Percentiles rank a stretch among this genome's conserved stretches.
phyloP scores from a whole-genome alignment of 1,140 invertebrate genomes.

The Bursaphelenchus mucronatus region DNA sequence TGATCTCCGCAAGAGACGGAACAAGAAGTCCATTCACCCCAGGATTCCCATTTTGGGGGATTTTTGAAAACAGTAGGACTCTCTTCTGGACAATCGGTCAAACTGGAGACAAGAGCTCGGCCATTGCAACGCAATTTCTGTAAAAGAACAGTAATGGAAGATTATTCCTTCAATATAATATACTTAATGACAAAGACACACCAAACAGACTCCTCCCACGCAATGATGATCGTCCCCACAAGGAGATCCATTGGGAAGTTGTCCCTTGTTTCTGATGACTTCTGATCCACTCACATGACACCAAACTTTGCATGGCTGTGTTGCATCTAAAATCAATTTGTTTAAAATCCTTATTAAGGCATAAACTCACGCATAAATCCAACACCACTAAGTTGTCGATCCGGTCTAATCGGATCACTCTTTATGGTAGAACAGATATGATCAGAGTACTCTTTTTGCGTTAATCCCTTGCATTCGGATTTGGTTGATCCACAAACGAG shows the following conservation, averaged over 20 bases:
- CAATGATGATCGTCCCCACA: conserved; percentile 55
- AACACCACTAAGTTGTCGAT: conserved; percentile 52
- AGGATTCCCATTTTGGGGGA: conserved; percentile 41
- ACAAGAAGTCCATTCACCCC: conserved; percentile 69
- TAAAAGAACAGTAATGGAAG: conserved; percentile 12
- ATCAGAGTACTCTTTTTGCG: conserved; percentile 55
- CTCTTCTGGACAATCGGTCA: conserved; percentile 40
- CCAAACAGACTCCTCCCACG: conserved; percentile 52
- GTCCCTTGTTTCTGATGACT: conserved; percentile 59
- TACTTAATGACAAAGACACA: conserved; percentile 2
- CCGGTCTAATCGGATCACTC: conserved; percentile 49
- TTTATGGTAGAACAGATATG: conserved; percentile 51
- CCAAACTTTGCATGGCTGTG: conserved; percentile 60
- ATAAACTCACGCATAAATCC: conserved; percentile 51
- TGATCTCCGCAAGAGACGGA: conserved; percentile 68
- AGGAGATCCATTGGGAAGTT: conserved; percentile 59
- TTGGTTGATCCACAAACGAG: conserved; percentile 47
- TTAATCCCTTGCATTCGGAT: conserved; percentile 49
- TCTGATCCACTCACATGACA: conserved; percentile 58
- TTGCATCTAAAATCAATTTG: conserved; percentile 45
- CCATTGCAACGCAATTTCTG: conserved; percentile 42
- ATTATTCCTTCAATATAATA: too few relatives aligned
- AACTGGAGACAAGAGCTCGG: conserved; percentile 42
- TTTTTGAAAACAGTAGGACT: conserved; percentile 9
- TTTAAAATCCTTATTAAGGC: background rate